Percentiles rank a stretch among this genome's conserved stretches.
These are phyloP conservation scores for Caretta caretta DNA, from an alignment of 2,113 vertebrate genomes.

Conservation along the genomic window DNA sequence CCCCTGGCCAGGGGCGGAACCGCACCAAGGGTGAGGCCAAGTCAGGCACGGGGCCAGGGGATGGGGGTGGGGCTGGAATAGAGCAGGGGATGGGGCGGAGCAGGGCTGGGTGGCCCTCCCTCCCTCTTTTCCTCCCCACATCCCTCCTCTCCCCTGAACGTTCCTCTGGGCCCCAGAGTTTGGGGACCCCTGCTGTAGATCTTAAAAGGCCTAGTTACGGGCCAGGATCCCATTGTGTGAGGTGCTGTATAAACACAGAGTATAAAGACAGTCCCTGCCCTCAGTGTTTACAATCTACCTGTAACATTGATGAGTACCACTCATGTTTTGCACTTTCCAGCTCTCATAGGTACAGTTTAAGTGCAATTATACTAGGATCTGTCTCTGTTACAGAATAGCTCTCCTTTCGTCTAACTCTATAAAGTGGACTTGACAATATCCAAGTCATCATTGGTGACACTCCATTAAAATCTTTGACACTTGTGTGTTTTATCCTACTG, in stretches of 20 bases:
- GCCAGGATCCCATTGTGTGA: background rate
- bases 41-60: too few species aligned
- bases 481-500: background rate
- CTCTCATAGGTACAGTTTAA: background rate
- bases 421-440: background rate
- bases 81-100: too few species aligned
- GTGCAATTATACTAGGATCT: background rate
- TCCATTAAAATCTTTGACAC: background rate
- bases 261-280: background rate
- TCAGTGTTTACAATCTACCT: background rate
- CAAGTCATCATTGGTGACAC: background rate
- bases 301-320: background rate
- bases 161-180: too few species aligned
- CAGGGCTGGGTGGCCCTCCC: too few species aligned
- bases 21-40: too few species aligned
- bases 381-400: background rate
- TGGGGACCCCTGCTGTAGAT: background rate
- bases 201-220: background rate
- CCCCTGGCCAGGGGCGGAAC: too few species aligned
- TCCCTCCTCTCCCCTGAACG: too few species aligned
- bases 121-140: too few species aligned
- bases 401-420: background rate
- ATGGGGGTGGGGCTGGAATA: too few species aligned
- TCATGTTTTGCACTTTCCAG: accelerated
- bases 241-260: background rate